phyloP scores from a whole-genome alignment of 2,113 vertebrate genomes.

The Pandion haliaetus region DNA sequence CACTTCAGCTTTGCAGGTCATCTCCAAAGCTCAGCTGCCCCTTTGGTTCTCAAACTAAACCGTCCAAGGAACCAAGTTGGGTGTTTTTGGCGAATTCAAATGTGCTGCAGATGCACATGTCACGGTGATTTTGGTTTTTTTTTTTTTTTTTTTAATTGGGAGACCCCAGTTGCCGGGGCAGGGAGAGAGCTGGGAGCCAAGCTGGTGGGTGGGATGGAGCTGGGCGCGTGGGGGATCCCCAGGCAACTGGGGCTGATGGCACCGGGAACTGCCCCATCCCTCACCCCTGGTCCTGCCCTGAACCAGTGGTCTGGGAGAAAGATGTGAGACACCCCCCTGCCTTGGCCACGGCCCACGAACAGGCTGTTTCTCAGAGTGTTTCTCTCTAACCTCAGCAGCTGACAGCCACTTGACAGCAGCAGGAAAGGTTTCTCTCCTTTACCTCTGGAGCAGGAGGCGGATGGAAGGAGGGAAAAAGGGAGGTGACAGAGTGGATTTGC shows the following conservation, averaged over 20 bases:
- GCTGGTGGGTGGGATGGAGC: not conserved
- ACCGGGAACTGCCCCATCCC: not conserved
- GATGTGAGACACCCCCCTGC: not conserved
- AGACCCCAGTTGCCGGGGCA: not conserved
- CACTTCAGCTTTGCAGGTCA: not conserved
- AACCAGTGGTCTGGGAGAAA: not conserved
- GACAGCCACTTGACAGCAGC: not conserved
- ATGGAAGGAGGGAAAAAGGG: fast-evolving
- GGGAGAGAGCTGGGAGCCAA: not conserved
- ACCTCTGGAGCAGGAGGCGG: not conserved
- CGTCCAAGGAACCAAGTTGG: not conserved
- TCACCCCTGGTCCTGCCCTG: not conserved
- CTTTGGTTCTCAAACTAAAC: not conserved
- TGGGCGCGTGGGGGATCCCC: not conserved
- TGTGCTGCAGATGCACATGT: not conserved
- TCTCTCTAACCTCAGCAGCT: not conserved
- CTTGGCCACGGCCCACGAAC: fast-evolving
- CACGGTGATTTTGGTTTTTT: not conserved
- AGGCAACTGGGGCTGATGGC: not conserved
- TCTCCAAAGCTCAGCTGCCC: not conserved
- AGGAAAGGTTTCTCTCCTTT: not conserved
- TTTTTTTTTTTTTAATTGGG: not conserved
- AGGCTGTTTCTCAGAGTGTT: not conserved
- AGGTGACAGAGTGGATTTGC: not conserved
- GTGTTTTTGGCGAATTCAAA: not conserved